phyloP scores from a whole-genome alignment of 1,140 invertebrate genomes.

The Pinna nobilis region DNA sequence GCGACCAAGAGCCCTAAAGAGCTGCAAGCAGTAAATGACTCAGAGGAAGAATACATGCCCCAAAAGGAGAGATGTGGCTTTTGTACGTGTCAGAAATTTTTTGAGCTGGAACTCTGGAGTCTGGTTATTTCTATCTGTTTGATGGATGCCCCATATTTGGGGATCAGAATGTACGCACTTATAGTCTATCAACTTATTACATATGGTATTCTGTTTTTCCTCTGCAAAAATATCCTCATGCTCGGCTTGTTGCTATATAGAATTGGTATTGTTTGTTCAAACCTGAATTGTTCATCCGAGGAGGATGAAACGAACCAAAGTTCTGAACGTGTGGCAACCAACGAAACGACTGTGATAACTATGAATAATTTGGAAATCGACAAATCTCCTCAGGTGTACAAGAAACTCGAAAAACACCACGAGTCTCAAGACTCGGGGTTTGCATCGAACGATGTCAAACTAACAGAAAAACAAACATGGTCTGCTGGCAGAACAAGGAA shows the following conservation, averaged over 20 bases:
- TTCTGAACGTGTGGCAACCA: too few species aligned
- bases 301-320: too few species aligned
- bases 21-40: neutral
- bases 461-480: too few species aligned
- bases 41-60: neutral
- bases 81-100: conserved; percentile 26
- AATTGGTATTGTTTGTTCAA: conserved; percentile 38
- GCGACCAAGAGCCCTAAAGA: conserved; percentile 40
- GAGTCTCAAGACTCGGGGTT: too few species aligned
- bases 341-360: too few species aligned
- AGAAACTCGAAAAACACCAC: too few species aligned
- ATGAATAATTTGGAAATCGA: too few species aligned
- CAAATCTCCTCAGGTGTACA: too few species aligned
- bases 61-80: conserved; percentile 15
- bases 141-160: conserved; percentile 87
- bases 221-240: conserved; percentile 89
- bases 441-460: too few species aligned
- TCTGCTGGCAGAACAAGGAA: too few species aligned
- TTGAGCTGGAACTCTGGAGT: conserved; percentile 85
- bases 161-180: conserved; percentile 86
- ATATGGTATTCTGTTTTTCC: conserved; percentile 93
- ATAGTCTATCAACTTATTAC: conserved; percentile 89
- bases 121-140: conserved; percentile 75
- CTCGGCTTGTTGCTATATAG: conserved; percentile 79
- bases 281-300: too few species aligned